phyloP scores from a whole-genome alignment of 2,888 invertebrate genomes.

The Adineta ricciae region DNA sequence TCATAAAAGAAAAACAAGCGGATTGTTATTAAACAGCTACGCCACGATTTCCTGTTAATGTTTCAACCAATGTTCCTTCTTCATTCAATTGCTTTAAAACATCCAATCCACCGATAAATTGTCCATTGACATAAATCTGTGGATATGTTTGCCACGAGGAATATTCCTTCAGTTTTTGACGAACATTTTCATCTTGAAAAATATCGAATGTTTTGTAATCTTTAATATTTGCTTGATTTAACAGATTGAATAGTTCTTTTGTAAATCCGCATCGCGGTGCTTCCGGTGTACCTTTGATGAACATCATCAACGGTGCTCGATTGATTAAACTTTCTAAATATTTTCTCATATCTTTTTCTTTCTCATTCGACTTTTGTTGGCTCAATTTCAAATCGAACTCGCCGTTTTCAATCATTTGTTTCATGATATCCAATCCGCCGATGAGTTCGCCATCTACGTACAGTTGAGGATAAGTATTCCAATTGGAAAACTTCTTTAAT shows the following conservation, averaged over 20 bases:
- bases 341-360: background rate
- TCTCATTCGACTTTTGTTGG: background rate
- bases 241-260: constrained; percentile 87
- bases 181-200: constrained; percentile 31
- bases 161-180: constrained; percentile 32
- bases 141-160: constrained; percentile 34
- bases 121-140: constrained; percentile 33
- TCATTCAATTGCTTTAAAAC: constrained; percentile 31
- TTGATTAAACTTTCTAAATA: constrained; percentile 24
- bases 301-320: constrained; percentile 57
- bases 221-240: constrained; percentile 61
- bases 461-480: constrained; percentile 34
- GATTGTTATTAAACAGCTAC: background rate
- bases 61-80: constrained; percentile 26
- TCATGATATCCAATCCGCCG: constrained; percentile 33
- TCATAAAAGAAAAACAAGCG: no score
- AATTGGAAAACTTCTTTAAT: constrained; percentile 31
- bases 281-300: constrained; percentile 95
- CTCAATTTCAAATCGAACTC: constrained; percentile 27
- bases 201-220: constrained; percentile 32
- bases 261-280: constrained; percentile 93
- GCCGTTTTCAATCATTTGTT: constrained; percentile 30
- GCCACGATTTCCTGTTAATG: background rate
- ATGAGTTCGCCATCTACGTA: constrained; percentile 27
- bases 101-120: constrained; percentile 31